Percentiles rank a stretch among this genome's conserved stretches.
Evolutionary conservation across 2,888 invertebrate species (phyloP).

Genomic region (Melitaea athalia): DNA sequence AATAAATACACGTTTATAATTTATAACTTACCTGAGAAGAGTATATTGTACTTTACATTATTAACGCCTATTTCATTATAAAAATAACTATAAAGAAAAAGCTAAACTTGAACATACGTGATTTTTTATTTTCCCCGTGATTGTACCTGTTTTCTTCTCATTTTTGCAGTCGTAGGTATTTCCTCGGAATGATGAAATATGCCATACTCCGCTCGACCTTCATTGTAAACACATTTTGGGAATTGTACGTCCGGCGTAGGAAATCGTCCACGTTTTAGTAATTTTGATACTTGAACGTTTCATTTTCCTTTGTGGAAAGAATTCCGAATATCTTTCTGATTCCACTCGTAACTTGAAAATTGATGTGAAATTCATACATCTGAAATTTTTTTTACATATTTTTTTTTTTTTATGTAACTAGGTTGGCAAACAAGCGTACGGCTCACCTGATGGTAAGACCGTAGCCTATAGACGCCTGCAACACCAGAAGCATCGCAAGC

Average conservation of each 20-base stretch:
- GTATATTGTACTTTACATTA: no score
- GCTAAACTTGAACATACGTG: not conserved
- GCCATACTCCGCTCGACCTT: slow-evolving; percentile 59
- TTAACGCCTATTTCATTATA: no score
- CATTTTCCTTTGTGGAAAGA: slow-evolving; percentile 54
- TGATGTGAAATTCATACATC: slow-evolving; percentile 16
- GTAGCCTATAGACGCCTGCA: no score
- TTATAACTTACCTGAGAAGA: no score
- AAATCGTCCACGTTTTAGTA: slow-evolving; percentile 65
- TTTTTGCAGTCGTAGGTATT: slow-evolving; percentile 68
- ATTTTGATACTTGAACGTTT: slow-evolving; percentile 59
- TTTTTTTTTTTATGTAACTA: no score
- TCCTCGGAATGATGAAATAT: slow-evolving; percentile 77
- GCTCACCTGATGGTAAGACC: no score
- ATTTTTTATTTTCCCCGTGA: slow-evolving; percentile 25
- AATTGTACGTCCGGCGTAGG: slow-evolving; percentile 63
- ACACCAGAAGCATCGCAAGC: no score
- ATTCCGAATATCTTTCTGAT: slow-evolving; percentile 40
- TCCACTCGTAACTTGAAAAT: slow-evolving; percentile 15
- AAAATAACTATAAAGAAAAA: no score
- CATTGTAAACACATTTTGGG: slow-evolving; percentile 80
- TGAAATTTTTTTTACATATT: not conserved
- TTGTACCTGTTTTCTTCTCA: slow-evolving; percentile 62
- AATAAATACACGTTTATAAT: no score
- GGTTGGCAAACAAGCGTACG: no score